phyloP scores from a whole-genome alignment of 2,797 vertebrate species.

The Chrysolophus pictus region DNA sequence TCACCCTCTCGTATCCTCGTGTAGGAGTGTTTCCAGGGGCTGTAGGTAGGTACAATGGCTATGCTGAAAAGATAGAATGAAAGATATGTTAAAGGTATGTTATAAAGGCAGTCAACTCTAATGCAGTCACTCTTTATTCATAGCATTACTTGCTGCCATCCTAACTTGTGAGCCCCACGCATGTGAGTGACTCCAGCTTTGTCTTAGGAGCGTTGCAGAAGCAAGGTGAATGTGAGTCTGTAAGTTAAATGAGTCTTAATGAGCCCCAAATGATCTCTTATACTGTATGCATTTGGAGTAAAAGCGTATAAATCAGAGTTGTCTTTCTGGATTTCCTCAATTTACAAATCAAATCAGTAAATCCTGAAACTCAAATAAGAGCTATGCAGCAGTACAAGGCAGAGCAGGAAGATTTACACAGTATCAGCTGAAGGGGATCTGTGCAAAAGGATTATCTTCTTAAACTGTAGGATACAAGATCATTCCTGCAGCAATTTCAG shows the following conservation, averaged over 20 bases:
- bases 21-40: background rate
- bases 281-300: background rate
- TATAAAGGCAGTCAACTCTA: background rate
- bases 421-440: background rate
- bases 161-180: background rate
- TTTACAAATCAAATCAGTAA: background rate
- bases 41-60: background rate
- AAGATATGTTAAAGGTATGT: background rate
- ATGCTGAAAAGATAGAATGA: background rate
- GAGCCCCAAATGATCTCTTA: background rate
- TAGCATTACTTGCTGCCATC: background rate
- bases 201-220: background rate
- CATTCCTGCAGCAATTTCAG: conserved; percentile 35
- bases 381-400: background rate
- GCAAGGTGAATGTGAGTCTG: background rate
- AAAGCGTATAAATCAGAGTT: background rate
- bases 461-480: background rate
- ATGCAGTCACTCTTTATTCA: background rate
- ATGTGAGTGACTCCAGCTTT: background rate
- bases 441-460: background rate
- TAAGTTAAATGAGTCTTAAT: background rate
- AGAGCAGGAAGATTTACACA: background rate
- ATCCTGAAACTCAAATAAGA: background rate
- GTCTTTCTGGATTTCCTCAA: background rate
- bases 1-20: background rate